Percentiles rank a stretch among this genome's conserved stretches.
Evolutionary conservation across 2,797 vertebrate species (phyloP).

Genomic region (Hybognathus amarus): DNA sequence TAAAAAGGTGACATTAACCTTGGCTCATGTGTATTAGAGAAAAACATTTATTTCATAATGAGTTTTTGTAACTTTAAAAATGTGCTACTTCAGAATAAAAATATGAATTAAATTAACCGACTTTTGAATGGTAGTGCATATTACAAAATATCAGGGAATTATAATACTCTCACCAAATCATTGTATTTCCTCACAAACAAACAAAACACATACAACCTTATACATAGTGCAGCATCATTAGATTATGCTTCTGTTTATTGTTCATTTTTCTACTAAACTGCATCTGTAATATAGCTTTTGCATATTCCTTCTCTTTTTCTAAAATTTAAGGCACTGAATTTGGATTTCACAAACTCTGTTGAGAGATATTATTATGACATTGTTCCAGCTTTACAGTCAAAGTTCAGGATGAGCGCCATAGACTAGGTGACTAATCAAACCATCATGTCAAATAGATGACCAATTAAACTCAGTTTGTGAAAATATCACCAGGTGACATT

Average conservation of each 20-base stretch:
- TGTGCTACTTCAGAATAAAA: neutral
- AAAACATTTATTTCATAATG: neutral
- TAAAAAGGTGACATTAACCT: neutral
- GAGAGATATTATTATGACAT: neutral
- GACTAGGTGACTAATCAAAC: conserved; percentile 14
- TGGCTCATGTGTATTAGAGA: neutral
- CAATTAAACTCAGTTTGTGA: conserved; percentile 13
- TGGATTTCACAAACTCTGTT: neutral
- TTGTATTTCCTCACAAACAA: neutral
- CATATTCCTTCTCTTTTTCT: neutral
- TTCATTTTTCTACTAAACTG: neutral
- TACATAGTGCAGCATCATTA: neutral
- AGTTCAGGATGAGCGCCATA: conserved; percentile 31
- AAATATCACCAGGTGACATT: conserved; percentile 1
- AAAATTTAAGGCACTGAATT: neutral
- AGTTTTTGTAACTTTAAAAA: neutral
- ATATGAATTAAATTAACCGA: neutral
- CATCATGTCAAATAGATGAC: conserved; percentile 10
- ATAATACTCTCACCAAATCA: neutral
- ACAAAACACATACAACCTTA: neutral
- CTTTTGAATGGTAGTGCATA: neutral
- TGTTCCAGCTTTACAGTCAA: neutral
- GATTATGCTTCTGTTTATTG: neutral
- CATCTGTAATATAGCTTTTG: neutral
- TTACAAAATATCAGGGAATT: neutral